A percentile compares a stretch with the other conserved stretches of the same genome.
Evolutionary conservation across 2,888 invertebrate genomes (phyloP).

Genomic region (Anodontia alba): DNA sequence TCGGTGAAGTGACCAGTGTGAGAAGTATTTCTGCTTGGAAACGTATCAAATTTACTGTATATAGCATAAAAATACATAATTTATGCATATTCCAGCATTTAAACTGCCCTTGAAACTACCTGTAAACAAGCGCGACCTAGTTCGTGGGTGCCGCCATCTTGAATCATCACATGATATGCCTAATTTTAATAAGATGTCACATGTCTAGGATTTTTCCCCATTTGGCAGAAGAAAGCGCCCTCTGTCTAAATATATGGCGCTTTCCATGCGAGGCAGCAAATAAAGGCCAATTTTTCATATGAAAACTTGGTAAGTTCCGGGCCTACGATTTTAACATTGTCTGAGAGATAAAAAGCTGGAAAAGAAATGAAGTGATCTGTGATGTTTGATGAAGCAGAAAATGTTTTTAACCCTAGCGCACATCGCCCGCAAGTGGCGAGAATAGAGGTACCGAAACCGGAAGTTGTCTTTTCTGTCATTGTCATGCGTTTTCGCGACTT

Average conservation of each 20-base stretch:
- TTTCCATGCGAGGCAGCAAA: conserved; percentile 2
- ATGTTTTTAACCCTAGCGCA: conserved; percentile 2
- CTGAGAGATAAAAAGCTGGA: neutral
- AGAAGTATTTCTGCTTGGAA: conserved; percentile 3
- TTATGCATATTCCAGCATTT: neutral
- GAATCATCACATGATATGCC: neutral
- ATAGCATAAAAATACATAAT: neutral
- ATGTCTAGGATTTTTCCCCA: neutral
- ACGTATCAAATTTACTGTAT: neutral
- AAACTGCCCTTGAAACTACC: neutral
- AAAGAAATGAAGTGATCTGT: neutral
- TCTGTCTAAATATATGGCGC: conserved; percentile 2
- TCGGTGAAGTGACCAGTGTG: conserved; percentile 3
- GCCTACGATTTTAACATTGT: neutral
- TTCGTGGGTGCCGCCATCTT: neutral
- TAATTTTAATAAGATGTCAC: neutral
- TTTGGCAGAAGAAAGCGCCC: neutral
- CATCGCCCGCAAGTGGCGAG: neutral
- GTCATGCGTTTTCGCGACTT: conserved; percentile 3
- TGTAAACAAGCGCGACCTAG: conserved; percentile 5
- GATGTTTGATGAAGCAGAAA: conserved; percentile 5
- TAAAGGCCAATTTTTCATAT: neutral
- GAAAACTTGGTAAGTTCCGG: neutral
- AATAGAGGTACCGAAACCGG: neutral
- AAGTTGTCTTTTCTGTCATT: neutral